Conservation (phyloP, 2,888 invertebrate species). For the Eugnorisma glareosa region DNA sequence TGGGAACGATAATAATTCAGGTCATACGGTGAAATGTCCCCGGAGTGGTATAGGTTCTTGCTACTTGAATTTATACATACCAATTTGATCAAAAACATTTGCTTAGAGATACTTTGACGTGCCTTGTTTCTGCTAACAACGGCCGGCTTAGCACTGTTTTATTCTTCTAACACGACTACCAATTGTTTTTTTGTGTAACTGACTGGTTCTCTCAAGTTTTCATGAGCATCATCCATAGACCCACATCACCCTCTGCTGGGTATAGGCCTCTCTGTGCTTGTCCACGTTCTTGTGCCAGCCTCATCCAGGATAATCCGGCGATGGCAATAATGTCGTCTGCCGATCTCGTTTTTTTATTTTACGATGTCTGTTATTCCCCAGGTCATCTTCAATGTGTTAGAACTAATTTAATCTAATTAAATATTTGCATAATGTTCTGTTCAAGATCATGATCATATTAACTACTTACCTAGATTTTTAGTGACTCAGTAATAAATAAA, state of each 20-base stretch:
- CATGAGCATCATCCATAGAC: background rate
- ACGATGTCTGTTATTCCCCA: no score
- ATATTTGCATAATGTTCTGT: no score
- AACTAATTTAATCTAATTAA: no score
- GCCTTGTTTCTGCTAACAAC: no score
- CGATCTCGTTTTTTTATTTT: no score
- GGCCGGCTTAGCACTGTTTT: background rate
- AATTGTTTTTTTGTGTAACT: background rate
- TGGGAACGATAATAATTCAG: conserved; percentile 27
- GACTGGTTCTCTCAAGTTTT: background rate
- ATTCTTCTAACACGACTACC: background rate
- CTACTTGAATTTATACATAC: conserved; percentile 24
- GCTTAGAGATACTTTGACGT: background rate
- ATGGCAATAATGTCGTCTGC: background rate
- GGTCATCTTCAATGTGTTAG: no score
- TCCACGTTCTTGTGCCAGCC: background rate
- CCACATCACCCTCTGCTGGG: no score
- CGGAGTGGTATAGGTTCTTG: background rate
- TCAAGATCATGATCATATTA: no score
- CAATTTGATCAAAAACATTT: background rate
- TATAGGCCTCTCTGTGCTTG: background rate
- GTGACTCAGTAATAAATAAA: no score
- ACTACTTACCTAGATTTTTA: no score
- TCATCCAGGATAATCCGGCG: background rate
- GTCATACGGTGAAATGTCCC: conserved; percentile 26